A percentile compares a stretch with the other conserved stretches of the same genome.
Conservation (phyloP, 2,888 invertebrate genomes). For the Parthenolecanium corni region DNA sequence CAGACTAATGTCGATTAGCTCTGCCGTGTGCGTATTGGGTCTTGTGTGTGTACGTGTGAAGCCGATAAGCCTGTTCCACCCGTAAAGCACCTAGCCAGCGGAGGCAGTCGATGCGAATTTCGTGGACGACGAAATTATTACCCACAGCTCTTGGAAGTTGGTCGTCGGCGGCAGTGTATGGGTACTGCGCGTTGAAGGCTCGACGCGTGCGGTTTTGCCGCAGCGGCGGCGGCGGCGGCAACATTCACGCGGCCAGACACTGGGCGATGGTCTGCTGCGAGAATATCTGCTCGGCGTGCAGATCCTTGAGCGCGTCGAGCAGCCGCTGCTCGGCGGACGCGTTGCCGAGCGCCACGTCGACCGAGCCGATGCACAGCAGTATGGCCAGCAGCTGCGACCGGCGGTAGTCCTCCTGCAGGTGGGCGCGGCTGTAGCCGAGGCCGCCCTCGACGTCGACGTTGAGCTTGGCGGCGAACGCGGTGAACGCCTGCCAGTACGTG, state of each 20-base stretch:
- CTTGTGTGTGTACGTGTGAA: too few species aligned
- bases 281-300: slow-evolving; percentile 54
- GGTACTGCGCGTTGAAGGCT: too few species aligned
- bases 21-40: too few species aligned
- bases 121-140: too few species aligned
- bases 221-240: too few species aligned
- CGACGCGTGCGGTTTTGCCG: too few species aligned
- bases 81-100: too few species aligned
- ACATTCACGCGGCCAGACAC: slow-evolving; percentile 10
- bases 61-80: too few species aligned
- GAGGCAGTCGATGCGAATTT: too few species aligned
- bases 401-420: slow-evolving; percentile 47
- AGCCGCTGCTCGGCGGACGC: slow-evolving; percentile 62
- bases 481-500: slow-evolving; percentile 55
- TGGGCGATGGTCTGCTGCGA: slow-evolving; percentile 16
- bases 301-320: slow-evolving; percentile 60
- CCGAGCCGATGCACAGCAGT: slow-evolving; percentile 64
- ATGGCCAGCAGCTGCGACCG: slow-evolving; percentile 62
- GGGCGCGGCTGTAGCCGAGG: slow-evolving; percentile 45
- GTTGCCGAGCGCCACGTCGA: slow-evolving; percentile 67
- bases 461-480: slow-evolving; percentile 48
- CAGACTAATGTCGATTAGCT: too few species aligned
- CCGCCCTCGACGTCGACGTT: slow-evolving; percentile 50
- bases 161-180: too few species aligned
- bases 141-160: too few species aligned